phyloP scores from a whole-genome alignment of 2,888 invertebrate genomes.

The Lasioglossum leucozonium region DNA sequence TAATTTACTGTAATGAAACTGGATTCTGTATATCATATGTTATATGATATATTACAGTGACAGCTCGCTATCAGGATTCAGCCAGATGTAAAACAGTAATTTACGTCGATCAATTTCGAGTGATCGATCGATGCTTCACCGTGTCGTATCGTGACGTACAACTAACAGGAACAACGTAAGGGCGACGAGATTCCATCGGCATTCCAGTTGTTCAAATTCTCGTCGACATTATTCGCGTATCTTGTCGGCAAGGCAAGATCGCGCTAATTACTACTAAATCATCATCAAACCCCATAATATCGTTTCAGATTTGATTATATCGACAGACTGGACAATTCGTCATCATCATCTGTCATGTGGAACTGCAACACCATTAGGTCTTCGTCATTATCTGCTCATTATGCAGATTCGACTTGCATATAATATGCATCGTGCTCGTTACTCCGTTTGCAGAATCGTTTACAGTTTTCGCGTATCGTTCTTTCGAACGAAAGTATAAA shows the following conservation, averaged over 20 bases:
- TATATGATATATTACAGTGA: constrained; percentile 49
- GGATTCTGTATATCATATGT: constrained; percentile 34
- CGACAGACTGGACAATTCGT: constrained; percentile 4
- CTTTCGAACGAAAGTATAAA: not conserved
- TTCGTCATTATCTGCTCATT: not conserved
- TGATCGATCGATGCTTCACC: constrained; percentile 57
- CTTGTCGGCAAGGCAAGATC: constrained; percentile 11
- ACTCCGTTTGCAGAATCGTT: not conserved
- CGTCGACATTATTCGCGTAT: constrained; percentile 25
- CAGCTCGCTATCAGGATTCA: constrained; percentile 46
- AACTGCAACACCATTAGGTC: not conserved
- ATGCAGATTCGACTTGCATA: not conserved
- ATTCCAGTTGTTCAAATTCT: constrained; percentile 47
- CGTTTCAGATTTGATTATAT: constrained; percentile 2
- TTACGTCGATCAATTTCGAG: constrained; percentile 54
- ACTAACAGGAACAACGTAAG: constrained; percentile 47
- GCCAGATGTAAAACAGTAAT: constrained; percentile 61
- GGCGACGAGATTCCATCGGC: constrained; percentile 31
- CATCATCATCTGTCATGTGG: not conserved
- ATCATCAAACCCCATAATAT: constrained; percentile 6
- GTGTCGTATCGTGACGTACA: constrained; percentile 39
- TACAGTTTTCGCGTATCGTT: not conserved
- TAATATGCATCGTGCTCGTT: not conserved
- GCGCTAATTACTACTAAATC: constrained; percentile 27
- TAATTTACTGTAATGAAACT: constrained; percentile 46